A percentile compares a stretch with the other conserved stretches of the same genome.
Evolutionary conservation across 2,113 vertebrate genomes (phyloP).

Genomic region (Myrmecobius fasciatus): DNA sequence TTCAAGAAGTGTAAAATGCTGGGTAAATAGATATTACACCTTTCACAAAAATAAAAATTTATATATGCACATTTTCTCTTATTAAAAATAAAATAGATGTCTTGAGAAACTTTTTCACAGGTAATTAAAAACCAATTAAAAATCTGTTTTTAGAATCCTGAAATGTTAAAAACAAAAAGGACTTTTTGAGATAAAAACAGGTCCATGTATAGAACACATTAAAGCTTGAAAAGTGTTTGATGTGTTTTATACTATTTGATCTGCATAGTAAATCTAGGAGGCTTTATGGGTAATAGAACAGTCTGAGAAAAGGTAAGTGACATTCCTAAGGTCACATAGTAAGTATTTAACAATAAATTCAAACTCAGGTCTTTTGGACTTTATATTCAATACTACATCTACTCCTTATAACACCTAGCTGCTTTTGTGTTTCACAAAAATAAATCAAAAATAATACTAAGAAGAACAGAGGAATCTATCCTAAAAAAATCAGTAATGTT

Average conservation of each 20-base stretch:
- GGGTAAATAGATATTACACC: fast-evolving
- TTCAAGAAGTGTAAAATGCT: background rate
- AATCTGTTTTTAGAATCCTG: background rate
- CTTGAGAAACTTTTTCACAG: background rate
- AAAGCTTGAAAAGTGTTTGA: background rate
- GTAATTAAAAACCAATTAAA: background rate
- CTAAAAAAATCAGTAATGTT: background rate
- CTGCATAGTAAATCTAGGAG: background rate
- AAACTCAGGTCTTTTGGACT: background rate
- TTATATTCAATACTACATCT: background rate
- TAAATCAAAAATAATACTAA: background rate
- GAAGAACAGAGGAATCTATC: background rate
- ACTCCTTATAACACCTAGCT: background rate
- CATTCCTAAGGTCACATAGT: background rate
- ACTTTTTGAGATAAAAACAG: background rate
- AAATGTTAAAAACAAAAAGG: background rate
- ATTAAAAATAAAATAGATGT: background rate
- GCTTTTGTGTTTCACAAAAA: background rate
- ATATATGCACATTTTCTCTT: background rate
- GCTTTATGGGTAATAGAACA: background rate
- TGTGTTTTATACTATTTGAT: background rate
- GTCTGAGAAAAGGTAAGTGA: background rate
- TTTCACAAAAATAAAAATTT: background rate
- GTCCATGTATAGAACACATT: background rate
- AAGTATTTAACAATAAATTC: background rate